A percentile compares a stretch with the other conserved stretches of the same genome.
Conservation (phyloP, 2,888 invertebrate species). For the Silvanus unidentatus region DNA sequence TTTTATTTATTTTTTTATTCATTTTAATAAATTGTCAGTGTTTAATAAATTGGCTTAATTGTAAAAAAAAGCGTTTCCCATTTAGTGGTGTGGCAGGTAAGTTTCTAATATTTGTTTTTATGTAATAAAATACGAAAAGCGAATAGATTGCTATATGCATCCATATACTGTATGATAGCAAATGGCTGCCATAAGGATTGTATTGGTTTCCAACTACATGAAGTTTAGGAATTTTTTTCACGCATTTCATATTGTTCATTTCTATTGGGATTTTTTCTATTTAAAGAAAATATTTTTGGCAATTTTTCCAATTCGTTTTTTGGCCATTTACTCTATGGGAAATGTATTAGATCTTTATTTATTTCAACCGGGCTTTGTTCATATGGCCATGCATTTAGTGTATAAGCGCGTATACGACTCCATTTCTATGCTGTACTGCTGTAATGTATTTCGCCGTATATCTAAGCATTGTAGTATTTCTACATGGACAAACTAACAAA, state of each 20-base stretch:
- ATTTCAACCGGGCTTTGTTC: slow-evolving; percentile 41
- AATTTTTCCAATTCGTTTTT: slow-evolving; percentile 35
- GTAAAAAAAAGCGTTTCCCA: slow-evolving; percentile 31
- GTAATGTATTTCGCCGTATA: no score
- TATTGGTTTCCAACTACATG: slow-evolving; percentile 35
- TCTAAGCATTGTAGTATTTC: no score
- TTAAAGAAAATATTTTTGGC: slow-evolving; percentile 23
- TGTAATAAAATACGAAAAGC: slow-evolving; percentile 7
- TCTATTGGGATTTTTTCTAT: slow-evolving; percentile 31
- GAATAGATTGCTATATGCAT: slow-evolving; percentile 28
- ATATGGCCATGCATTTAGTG: slow-evolving; percentile 39
- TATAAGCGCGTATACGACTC: slow-evolving; percentile 44
- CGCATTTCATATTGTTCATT: slow-evolving; percentile 7
- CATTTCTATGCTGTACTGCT: slow-evolving; percentile 37
- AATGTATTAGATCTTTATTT: slow-evolving; percentile 26
- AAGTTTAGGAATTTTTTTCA: slow-evolving; percentile 23
- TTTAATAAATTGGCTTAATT: slow-evolving; percentile 40
- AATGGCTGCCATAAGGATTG: slow-evolving; percentile 53
- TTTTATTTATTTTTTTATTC: slow-evolving; percentile 51
- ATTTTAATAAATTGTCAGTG: slow-evolving; percentile 50
- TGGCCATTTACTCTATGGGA: slow-evolving; percentile 5
- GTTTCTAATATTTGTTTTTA: slow-evolving; percentile 18
- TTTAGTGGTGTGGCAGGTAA: slow-evolving; percentile 30
- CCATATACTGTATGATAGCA: slow-evolving; percentile 45
- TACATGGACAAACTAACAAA: no score